Conservation (phyloP, 2,888 invertebrate species). For the Blera fallax region DNA sequence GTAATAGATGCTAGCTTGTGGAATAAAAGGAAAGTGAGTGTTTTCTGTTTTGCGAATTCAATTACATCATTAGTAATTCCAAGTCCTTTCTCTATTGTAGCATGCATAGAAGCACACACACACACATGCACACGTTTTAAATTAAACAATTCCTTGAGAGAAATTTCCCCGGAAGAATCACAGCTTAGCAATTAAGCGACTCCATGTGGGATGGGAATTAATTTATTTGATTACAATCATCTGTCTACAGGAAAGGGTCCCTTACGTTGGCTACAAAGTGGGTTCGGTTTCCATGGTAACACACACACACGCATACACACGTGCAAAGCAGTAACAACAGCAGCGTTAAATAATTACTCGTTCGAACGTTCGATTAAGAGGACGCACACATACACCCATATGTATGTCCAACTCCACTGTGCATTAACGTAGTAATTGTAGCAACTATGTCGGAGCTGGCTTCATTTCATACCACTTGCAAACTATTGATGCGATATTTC, state of each 20-base stretch:
- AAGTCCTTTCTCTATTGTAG: background rate
- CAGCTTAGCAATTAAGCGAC: background rate
- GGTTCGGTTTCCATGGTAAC: slow-evolving; percentile 14
- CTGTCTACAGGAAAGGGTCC: slow-evolving; percentile 20
- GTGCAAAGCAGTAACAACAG: slow-evolving; percentile 1
- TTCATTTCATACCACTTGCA: slow-evolving; percentile 2
- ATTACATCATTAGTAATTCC: background rate
- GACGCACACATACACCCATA: slow-evolving; percentile 7
- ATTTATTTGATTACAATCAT: slow-evolving; percentile 49
- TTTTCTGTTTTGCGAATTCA: background rate
- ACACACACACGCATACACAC: background rate
- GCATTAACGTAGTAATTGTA: slow-evolving; percentile 8
- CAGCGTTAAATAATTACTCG: slow-evolving; percentile 43
- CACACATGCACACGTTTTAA: background rate
- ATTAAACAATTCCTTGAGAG: background rate
- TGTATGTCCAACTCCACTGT: background rate
- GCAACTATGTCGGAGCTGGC: background rate
- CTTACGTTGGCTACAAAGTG: background rate
- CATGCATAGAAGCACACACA: background rate
- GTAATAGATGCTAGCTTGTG: no score
- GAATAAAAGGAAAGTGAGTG: background rate
- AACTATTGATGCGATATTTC: slow-evolving; percentile 28
- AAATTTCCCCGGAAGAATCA: background rate
- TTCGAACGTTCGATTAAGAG: slow-evolving; percentile 43
- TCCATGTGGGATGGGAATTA: slow-evolving; percentile 18